Evolutionary conservation across 1,140 invertebrate species (phyloP).

Genomic region (Ceratina japonica): DNA sequence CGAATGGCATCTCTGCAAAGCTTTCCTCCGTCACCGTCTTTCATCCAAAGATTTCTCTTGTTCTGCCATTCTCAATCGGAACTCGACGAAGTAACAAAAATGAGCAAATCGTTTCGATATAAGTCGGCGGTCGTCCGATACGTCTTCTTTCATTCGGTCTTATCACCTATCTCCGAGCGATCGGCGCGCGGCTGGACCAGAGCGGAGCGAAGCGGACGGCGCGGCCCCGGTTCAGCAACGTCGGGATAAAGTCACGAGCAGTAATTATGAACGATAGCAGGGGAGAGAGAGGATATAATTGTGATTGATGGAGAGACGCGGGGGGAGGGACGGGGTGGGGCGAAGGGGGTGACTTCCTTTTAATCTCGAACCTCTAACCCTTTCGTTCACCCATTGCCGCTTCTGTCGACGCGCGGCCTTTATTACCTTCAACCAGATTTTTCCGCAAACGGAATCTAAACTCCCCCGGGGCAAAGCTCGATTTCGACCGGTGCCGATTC

Average conservation of each 20-base stretch:
- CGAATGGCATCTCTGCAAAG: too few species aligned
- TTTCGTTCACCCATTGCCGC: slow-evolving; percentile 67
- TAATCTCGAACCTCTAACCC: slow-evolving; percentile 73
- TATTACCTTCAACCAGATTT: slow-evolving; percentile 53
- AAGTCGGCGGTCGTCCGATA: not conserved
- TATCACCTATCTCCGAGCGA: slow-evolving; percentile 15
- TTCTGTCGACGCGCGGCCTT: slow-evolving; percentile 51
- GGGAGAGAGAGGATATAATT: slow-evolving; percentile 75
- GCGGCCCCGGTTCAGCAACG: slow-evolving; percentile 46
- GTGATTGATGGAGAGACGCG: slow-evolving; percentile 74
- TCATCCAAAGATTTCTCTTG: too few species aligned
- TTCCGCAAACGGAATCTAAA: slow-evolving; percentile 39
- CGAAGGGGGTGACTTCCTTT: slow-evolving; percentile 75
- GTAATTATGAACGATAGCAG: slow-evolving; percentile 75
- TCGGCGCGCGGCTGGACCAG: not conserved
- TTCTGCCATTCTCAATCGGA: not conserved
- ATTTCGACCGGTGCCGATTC: not conserved
- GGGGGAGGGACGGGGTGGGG: slow-evolving; percentile 41
- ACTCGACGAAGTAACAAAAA: not conserved
- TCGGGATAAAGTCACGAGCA: slow-evolving; percentile 73
- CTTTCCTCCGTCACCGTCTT: too few species aligned
- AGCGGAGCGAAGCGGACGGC: slow-evolving; percentile 3
- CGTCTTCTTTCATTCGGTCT: slow-evolving; percentile 9
- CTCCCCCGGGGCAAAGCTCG: not conserved
- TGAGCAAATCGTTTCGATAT: not conserved